Evolutionary conservation across 2,797 vertebrate genomes (phyloP), one percentile per base, ranked within the genome.

Genomic region (Threskiornis aethiopicus): DNA sequence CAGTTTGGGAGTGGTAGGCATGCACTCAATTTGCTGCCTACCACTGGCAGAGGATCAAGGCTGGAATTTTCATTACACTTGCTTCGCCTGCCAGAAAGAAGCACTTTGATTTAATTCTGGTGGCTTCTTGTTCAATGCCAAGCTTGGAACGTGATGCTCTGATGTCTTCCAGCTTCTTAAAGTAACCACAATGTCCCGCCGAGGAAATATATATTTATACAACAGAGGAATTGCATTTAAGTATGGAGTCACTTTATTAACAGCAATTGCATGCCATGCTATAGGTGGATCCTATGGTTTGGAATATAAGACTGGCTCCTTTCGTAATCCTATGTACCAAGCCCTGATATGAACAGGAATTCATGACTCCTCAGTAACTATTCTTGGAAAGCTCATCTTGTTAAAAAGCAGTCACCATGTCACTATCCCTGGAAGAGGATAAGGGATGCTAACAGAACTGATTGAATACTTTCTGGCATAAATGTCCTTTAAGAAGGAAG

Each of bases 41-140:
- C 76, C 71, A 69, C 72, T 97, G 96, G 97, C 90, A 86, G 33
- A 59, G 72, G 82, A 96, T 95, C 94, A 92, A 96, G 95, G 95
- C 90, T 94, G 87, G 90, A 82, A 94, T 95, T 96, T 95, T 97
- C 95, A 97, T 96, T 97, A 93, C 84, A 15, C 82, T 95, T 69
- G 82, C 79, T 92, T 87, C 4, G 92, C 90, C 79, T 96, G 94
- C 97, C 96, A 96, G 84, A 87, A 95, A 93, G 96, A 94, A 96
- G 89, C 22, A 69, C 95, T 97, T 96, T 95, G 95, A 97, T 97
- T 96, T 94, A 65, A 96, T 89, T 85, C 94, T 96, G 72, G 92
- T 96, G 95, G 93, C 97, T 97, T 96, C 92, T 94, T 86, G 57
- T 84, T 96, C 94, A 55, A 33, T 93, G 97, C 97, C 97, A 96